These are phyloP conservation scores for Pyrrhia umbra DNA, from an alignment of 2,888 invertebrate genomes.

Conservation along the genomic window DNA sequence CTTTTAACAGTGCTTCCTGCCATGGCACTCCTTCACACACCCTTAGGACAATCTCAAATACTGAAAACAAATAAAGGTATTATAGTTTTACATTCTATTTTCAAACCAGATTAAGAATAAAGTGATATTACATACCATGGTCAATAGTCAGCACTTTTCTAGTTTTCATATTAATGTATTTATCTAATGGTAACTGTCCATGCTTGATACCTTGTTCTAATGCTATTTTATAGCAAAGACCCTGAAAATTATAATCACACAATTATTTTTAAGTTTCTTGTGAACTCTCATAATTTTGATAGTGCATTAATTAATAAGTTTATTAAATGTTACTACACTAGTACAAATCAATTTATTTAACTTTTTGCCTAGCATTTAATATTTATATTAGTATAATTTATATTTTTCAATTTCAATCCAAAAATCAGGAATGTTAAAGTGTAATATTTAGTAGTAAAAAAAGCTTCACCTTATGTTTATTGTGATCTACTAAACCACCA, in stretches of 20 bases:
- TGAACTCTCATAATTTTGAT: no score
- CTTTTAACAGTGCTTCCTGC: constrained; percentile 94
- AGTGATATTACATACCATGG: constrained; percentile 92
- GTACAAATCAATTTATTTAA: not conserved
- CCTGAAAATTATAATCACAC: constrained; percentile 88
- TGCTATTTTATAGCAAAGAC: constrained; percentile 96
- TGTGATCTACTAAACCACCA: constrained; percentile 99
- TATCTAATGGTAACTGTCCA: constrained; percentile 96
- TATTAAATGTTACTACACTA: constrained; percentile 1
- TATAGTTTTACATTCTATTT: constrained; percentile 6
- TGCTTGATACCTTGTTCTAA: constrained; percentile 94
- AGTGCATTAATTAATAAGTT: no score
- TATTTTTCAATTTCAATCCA: not conserved
- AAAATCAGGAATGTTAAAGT: constrained; percentile 4
- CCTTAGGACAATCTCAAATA: constrained; percentile 95
- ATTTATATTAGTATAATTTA: not conserved
- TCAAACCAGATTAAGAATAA: not conserved
- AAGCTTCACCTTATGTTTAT: constrained; percentile 94
- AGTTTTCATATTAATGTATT: constrained; percentile 97
- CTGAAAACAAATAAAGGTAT: constrained; percentile 83
- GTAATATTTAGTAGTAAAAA: not conserved
- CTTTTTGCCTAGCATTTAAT: constrained; percentile 31
- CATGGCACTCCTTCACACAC: constrained; percentile 94
- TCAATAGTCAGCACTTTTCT: constrained; percentile 98
- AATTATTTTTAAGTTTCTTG: no score